phyloP scores from a whole-genome alignment of 2,113 vertebrate genomes.

The Anoplopoma fimbria region DNA sequence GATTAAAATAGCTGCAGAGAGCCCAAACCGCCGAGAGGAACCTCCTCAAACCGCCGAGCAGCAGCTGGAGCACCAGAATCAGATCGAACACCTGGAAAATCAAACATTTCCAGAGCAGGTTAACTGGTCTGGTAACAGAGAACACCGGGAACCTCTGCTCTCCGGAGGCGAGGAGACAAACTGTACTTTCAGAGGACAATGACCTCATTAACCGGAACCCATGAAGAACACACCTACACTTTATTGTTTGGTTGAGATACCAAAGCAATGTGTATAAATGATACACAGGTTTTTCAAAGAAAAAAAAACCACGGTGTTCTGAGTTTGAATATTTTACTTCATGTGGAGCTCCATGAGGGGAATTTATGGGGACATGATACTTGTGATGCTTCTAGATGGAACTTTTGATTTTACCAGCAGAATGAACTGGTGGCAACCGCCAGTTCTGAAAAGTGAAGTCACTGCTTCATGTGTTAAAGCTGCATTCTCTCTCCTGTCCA shows the following conservation, averaged over 20 bases:
- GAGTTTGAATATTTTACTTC: no score
- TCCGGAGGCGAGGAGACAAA: constrained; percentile 21
- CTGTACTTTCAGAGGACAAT: constrained; percentile 42
- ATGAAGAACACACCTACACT: no score
- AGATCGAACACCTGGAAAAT: constrained; percentile 51
- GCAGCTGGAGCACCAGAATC: neutral
- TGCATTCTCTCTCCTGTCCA: no score
- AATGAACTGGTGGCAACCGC: no score
- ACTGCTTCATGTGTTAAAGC: no score
- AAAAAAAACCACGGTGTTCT: no score
- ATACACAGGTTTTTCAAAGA: neutral
- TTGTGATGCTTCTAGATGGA: no score
- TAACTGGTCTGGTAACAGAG: constrained; percentile 25
- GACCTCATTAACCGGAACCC: constrained; percentile 63
- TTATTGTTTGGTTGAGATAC: no score
- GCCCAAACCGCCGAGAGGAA: constrained; percentile 10
- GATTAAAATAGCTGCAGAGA: constrained; percentile 59
- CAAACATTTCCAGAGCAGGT: constrained; percentile 49
- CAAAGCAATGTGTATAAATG: neutral
- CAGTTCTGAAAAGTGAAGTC: no score
- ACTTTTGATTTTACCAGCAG: no score
- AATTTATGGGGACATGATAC: no score
- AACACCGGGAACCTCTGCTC: constrained; percentile 25
- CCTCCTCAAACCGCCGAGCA: neutral
- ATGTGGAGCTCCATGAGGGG: no score